Conservation (phyloP, 2,113 vertebrate genomes). For the Eupsittula cactorum region DNA sequence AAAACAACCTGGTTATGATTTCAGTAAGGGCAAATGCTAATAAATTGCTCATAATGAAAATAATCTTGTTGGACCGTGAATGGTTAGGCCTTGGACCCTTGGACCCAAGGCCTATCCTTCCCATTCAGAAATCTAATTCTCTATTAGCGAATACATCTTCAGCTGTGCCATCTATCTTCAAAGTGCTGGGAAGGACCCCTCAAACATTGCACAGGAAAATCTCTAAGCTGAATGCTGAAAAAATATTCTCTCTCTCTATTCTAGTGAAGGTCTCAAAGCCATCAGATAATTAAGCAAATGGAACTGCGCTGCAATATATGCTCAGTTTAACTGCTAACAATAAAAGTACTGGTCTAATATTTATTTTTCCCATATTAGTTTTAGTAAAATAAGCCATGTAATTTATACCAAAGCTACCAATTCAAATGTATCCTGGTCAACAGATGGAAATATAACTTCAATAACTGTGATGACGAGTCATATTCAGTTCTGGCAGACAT, state of each 20-base stretch:
- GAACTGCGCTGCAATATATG: background rate
- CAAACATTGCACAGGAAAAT: background rate
- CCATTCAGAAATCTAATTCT: background rate
- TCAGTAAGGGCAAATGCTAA: background rate
- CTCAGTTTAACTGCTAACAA: background rate
- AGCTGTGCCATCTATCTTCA: background rate
- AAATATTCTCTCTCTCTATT: background rate
- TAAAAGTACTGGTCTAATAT: background rate
- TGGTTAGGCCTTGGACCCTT: background rate
- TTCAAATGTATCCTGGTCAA: background rate
- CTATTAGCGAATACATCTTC: background rate
- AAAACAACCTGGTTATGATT: background rate
- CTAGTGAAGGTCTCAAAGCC: background rate
- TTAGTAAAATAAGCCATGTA: background rate
- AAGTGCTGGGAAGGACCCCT: background rate
- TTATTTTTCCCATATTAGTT: background rate
- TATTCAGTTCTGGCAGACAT: background rate
- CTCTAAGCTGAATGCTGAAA: background rate
- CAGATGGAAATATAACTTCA: slow-evolving; percentile 5
- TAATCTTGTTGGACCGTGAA: background rate
- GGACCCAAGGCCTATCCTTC: background rate
- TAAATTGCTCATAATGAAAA: background rate
- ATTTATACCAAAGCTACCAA: background rate
- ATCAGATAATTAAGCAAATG: background rate
- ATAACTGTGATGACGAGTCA: background rate